phyloP scores from a whole-genome alignment of 2,113 vertebrate species.

The Cervus canadensis region DNA sequence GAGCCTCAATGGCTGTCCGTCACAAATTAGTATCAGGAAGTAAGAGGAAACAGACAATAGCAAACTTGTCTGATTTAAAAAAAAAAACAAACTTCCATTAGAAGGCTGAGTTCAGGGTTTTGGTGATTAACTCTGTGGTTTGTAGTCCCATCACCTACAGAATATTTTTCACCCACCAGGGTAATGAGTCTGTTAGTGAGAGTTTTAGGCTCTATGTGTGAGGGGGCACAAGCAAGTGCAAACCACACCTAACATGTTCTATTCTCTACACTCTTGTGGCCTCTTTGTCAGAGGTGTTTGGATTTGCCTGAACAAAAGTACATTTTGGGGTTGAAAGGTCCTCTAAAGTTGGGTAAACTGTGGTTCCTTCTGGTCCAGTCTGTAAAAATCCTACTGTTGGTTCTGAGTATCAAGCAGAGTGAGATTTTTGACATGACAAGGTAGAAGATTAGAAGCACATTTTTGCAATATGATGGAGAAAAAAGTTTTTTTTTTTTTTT shows the following conservation, averaged over 20 bases:
- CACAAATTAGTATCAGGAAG: background rate
- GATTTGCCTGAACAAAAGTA: background rate
- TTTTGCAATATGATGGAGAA: background rate
- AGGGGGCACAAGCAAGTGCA: background rate
- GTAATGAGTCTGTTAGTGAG: constrained; percentile 7
- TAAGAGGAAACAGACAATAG: background rate
- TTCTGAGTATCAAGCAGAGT: background rate
- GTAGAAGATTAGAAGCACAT: background rate
- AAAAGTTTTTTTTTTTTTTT: background rate
- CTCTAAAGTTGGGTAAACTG: background rate
- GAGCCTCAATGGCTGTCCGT: background rate
- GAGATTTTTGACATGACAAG: background rate
- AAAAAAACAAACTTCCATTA: background rate
- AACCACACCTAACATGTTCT: background rate
- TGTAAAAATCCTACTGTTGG: background rate
- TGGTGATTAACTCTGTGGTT: constrained; percentile 44
- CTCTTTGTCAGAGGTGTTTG: background rate
- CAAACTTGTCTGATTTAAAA: background rate
- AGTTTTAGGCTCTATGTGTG: background rate
- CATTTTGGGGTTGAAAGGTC: background rate
- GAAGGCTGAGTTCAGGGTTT: background rate
- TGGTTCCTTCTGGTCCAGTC: background rate
- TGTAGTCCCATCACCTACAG: background rate
- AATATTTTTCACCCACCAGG: background rate
- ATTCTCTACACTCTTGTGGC: background rate